Base-by-base conservation (phyloP, 2,797 vertebrate genomes). In the Sebastes nivosus region DNA sequence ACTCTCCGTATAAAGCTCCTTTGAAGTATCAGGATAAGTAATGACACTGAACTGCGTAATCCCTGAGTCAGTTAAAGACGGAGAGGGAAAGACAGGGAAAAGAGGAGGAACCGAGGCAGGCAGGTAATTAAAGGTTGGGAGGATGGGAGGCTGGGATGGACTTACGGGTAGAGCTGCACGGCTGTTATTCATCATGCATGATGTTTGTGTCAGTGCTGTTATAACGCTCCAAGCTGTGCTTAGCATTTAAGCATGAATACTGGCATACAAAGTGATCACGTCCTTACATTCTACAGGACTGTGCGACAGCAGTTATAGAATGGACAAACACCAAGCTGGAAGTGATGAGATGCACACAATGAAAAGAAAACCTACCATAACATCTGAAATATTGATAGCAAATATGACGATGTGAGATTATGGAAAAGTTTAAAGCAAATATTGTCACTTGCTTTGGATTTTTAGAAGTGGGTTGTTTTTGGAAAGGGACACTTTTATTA, bases 1-100 rank as follows among this genome's bases (percentile, higher is more conserved):
- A 75, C 30, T 32, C 57, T 52, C 14, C 3, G 55, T 3, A 30
- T 72, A 72, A 87, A 83, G 74, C 68, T 85, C 59, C 73, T 88
- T 88, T 72, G 57, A 85, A 83, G 89, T 87, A 89, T 92, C 81
- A 75, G 80, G 78, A 84, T 87, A 86, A 87, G 86, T 54, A 59
- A 75, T 80, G 76, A 82, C 66, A 79, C 52, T 30, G 82, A 83
- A 71, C 64, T 61, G 73, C 61, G n/a, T 87, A 90, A 92, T 88
- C 81, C 87, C 38, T 20, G 50, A 86, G 82, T 42, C 64, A 61
- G 67, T 84, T 88, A 75, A 87, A 89, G 81, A 63, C 66, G n/a
- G 42, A 80, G 42, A 30, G 29, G 32, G 3, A 24, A 65, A 57
- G 34, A 29, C 50, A 71, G 64, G 12, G 34, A 59, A 38, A 59